Evolutionary conservation across 2,797 vertebrate genomes (phyloP), one percentile per base, ranked within the genome.

Genomic region (Allobates femoralis): DNA sequence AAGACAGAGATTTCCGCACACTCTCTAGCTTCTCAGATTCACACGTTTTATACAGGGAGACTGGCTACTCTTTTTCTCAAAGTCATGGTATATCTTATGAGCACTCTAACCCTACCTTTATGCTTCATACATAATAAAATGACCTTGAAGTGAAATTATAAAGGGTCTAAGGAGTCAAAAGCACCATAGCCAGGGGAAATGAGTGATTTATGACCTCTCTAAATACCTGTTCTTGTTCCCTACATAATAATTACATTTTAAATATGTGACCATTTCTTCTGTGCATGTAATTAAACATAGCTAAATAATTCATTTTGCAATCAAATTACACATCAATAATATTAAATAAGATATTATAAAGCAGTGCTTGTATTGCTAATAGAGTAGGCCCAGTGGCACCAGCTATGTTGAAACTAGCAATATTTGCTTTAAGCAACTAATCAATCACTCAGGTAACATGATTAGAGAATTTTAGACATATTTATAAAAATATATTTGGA

Each of bases 61-160:
- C 18, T 69, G 32, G 21, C 8, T 71, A 16, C 19, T n/a, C 21
- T 74, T 73, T 3, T 69, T 18, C 32, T 51, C 23, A n/a, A 73
- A 74, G n/a, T 51, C 73, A 75, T 75, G 14, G 46, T 53, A n/a
- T 32, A 12, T 6, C 50, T 75, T 28, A 16, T 53, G 5, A 58
- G 30, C n/a, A 19, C 5, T n/a, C 16, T 28, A 12, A 80, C 60
- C 3, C n/a, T 50, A 21, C 53, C 69, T 16, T 67, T 2, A 53
- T 34, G 21, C 46, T 53, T 53, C 55, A 12, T 55, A 67, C 41
- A 21, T 67, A 11, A 16, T 46, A 32, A 37, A 16, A 7, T 81
- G 30, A 71, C 80, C 80, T 69, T 82, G 66, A 71, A 18, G 16
- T 80, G 12, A 64, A 58, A 80, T 80, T 37, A 56, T 18, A 53